These are phyloP conservation scores for Drosophila virilis DNA, from an alignment of 1,140 invertebrate genomes.

Conservation along the genomic window DNA sequence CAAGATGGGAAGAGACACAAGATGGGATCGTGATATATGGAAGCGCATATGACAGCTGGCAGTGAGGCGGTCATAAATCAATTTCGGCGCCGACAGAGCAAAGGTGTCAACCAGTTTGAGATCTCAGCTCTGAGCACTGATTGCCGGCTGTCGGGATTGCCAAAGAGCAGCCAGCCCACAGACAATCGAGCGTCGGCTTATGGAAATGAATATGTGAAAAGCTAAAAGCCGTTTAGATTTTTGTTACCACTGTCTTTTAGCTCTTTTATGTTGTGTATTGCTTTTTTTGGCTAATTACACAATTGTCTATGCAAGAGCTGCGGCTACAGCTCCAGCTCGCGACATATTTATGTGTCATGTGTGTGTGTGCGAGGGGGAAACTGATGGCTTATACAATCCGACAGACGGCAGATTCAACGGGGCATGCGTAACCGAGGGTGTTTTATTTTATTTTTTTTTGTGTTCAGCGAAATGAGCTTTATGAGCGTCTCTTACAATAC, in stretches of 20 bases:
- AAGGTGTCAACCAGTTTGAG: constrained; percentile 47
- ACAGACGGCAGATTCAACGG: constrained; percentile 31
- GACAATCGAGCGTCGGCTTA: constrained; percentile 49
- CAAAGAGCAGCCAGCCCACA: constrained; percentile 23
- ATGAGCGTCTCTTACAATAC: constrained; percentile 27
- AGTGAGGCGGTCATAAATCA: constrained; percentile 60
- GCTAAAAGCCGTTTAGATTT: constrained; percentile 62
- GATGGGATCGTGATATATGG: constrained; percentile 36
- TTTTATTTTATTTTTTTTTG: constrained; percentile 28
- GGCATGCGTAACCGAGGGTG: constrained; percentile 72
- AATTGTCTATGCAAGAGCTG: constrained; percentile 66
- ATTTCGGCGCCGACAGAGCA: constrained; percentile 39
- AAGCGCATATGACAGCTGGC: constrained; percentile 43
- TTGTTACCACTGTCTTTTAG: constrained; percentile 25
- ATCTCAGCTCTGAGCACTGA: constrained; percentile 13
- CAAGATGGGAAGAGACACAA: neutral
- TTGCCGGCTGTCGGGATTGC: constrained; percentile 41
- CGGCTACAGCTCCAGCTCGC: neutral
- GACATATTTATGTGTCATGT: constrained; percentile 61
- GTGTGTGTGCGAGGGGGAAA: constrained; percentile 9
- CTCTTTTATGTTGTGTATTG: constrained; percentile 13
- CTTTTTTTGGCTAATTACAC: constrained; percentile 71
- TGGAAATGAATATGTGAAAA: constrained; percentile 50
- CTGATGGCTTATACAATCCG: constrained; percentile 61
- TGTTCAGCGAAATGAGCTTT: constrained; percentile 47